phyloP scores from a whole-genome alignment of 2,113 vertebrate genomes.

The Scartelaos histophorus region DNA sequence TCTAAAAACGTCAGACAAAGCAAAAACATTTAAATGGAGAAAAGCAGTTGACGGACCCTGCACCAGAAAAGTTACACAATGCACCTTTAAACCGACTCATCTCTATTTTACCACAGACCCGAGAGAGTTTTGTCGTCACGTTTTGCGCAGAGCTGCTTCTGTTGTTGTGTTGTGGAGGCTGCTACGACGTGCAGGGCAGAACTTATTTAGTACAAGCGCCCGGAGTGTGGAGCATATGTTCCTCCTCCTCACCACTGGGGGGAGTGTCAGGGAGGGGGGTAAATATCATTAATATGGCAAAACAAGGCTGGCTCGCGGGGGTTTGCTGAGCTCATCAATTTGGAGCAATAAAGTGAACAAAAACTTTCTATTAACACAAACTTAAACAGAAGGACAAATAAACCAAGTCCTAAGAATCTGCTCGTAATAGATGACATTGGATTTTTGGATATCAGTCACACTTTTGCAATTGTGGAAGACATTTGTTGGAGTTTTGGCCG shows the following conservation, averaged over 20 bases:
- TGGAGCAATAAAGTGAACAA: not conserved
- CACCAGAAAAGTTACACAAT: too few relatives aligned
- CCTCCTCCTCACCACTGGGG: constrained; percentile 31
- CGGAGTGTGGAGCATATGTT: constrained; percentile 58
- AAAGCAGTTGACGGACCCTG: too few relatives aligned
- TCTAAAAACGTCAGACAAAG: too few relatives aligned
- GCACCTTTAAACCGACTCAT: too few relatives aligned
- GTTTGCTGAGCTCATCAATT: constrained; percentile 31
- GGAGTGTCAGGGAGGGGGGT: constrained; percentile 34
- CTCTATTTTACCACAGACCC: too few relatives aligned
- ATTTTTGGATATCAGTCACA: not conserved
- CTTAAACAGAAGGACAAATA: not conserved
- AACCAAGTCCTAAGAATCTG: not conserved
- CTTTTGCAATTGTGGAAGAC: not conserved
- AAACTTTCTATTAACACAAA: not conserved
- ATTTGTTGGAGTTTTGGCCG: too few relatives aligned
- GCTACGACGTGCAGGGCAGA: constrained; percentile 4
- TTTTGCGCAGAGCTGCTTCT: constrained; percentile 8
- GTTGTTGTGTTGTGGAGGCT: constrained; percentile 21
- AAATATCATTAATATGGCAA: constrained; percentile 65
- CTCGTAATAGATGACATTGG: too few relatives aligned
- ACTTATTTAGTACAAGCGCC: constrained; percentile 33
- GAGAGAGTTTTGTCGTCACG: too few relatives aligned
- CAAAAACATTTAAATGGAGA: too few relatives aligned
- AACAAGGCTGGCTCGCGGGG: constrained; percentile 63